phyloP scores from a whole-genome alignment of 2,888 invertebrate species.

The Odontothrips loti region DNA sequence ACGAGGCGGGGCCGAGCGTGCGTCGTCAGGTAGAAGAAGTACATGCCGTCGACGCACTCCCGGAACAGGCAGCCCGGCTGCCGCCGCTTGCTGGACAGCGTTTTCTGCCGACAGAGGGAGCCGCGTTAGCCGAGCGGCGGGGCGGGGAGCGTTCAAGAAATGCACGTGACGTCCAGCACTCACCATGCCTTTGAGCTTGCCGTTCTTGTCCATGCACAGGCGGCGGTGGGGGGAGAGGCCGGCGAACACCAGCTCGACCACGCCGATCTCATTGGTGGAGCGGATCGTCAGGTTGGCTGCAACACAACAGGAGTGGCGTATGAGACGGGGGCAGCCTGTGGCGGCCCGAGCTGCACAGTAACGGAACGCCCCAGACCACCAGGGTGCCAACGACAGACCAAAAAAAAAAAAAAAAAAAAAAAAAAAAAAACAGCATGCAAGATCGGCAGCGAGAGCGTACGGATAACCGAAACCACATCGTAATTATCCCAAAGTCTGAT shows the following conservation, averaged over 20 bases:
- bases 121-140: too few relatives aligned
- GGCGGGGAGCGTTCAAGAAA: too few relatives aligned
- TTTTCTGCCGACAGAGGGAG: neutral
- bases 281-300: conserved; percentile 12
- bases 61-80: conserved; percentile 20
- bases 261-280: conserved; percentile 6
- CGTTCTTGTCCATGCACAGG: neutral
- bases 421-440: too few relatives aligned
- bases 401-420: too few relatives aligned
- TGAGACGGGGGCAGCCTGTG: too few relatives aligned
- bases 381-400: too few relatives aligned
- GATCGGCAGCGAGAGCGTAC: too few relatives aligned
- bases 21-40: conserved; percentile 17
- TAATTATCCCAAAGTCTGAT: neutral
- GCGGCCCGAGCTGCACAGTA: too few relatives aligned
- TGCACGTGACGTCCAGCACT: too few relatives aligned
- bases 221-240: neutral
- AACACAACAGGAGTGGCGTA: neutral
- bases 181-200: conserved; percentile 12
- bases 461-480: neutral
- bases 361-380: too few relatives aligned
- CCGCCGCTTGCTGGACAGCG: neutral
- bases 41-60: conserved; percentile 18
- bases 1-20: neutral
- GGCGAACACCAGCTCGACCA: conserved; percentile 18